A percentile compares a stretch with the other conserved stretches of the same genome.
These are phyloP conservation scores for Syngnathus floridae DNA, from an alignment of 2,113 vertebrate species.

Conservation along the genomic window DNA sequence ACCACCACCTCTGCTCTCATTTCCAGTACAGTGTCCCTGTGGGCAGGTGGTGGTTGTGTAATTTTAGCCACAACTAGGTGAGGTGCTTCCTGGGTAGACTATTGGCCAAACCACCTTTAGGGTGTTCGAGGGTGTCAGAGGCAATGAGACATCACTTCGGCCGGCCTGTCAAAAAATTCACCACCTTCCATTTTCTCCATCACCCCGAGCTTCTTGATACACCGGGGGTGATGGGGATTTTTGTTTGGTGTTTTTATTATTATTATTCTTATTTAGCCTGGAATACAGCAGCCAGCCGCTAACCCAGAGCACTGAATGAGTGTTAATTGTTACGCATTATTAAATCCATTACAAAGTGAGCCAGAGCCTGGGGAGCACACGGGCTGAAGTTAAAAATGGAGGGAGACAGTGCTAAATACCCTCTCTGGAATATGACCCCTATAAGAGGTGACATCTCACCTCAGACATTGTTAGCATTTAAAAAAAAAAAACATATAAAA, in stretches of 20 bases:
- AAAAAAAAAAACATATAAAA: slow-evolving; percentile 7
- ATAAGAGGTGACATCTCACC: slow-evolving; percentile 2
- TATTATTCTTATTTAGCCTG: slow-evolving; percentile 52
- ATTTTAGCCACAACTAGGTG: slow-evolving; percentile 67
- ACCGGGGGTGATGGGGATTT: slow-evolving; percentile 46
- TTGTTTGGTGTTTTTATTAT: slow-evolving; percentile 47
- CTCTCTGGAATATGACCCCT: slow-evolving; percentile 27
- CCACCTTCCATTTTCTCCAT: slow-evolving; percentile 60
- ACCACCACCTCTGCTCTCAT: slow-evolving; percentile 40
- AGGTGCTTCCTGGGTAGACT: slow-evolving; percentile 66
- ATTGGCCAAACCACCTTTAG: slow-evolving; percentile 66
- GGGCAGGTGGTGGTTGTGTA: slow-evolving; percentile 69
- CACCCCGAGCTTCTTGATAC: slow-evolving; percentile 52
- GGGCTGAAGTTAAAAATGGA: slow-evolving; percentile 40
- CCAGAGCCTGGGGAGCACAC: slow-evolving; percentile 45
- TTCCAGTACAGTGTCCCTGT: slow-evolving; percentile 46
- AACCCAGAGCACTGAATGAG: slow-evolving; percentile 53
- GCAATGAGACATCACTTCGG: slow-evolving; percentile 66
- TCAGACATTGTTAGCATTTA: slow-evolving; percentile 9
- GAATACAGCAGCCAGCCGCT: slow-evolving; percentile 50
- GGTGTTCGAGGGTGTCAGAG: slow-evolving; percentile 65
- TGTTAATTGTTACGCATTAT: slow-evolving; percentile 67
- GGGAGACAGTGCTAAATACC: slow-evolving; percentile 41
- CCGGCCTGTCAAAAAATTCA: slow-evolving; percentile 68
- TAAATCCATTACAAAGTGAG: slow-evolving; percentile 64